Evolutionary conservation across 2,888 invertebrate genomes (phyloP), one percentile per base, ranked within the genome.

Genomic region (Ochlodes sylvanus): DNA sequence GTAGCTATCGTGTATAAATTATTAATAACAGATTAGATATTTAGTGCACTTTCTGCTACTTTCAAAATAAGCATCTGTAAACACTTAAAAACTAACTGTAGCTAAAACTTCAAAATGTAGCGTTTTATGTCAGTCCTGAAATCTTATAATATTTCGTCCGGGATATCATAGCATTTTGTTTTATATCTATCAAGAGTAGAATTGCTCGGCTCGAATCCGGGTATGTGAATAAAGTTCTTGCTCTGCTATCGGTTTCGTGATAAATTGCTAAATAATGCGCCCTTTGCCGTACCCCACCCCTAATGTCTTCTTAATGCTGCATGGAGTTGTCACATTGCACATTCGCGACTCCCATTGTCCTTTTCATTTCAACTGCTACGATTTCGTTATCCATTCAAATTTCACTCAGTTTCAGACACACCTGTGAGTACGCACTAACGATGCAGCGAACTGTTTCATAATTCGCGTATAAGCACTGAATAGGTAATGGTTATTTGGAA

Each of bases 231-330:
- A 76, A 52, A 68, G 76, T 79, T 74, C 77, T 82, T 75, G 73
- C 77, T 81, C 80, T 77, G 73, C 75, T 84, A 83, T 85, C 80
- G 77, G 77, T 82, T 83, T 78, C 77, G 81, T 88, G 88, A 91
- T 88, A 90, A 87, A 90, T 90, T 79, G 83, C 77, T 76, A 81
- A 88, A 90, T 90, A 90, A 89, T 88, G 86, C 83, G 82, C 85
- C 85, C 85, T 82, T 82, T 79, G 80, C 79, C 81, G 76, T 81
- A 77, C 78, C 79, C 80, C 84, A 81, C 80, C 83, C 86, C 86
- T 90, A 91, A 92, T 91, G 89, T 88, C 86, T 91, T 91, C 89
- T 88, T 92, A 90, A 92, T 91, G 90, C 89, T 84, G 87, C 85
- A 88, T 87, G 85, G 85, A 88, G 86, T 87, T 91, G 89, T 90